Percentiles rank a stretch among this genome's conserved stretches.
Evolutionary conservation across 2,113 vertebrate genomes (phyloP).

Genomic region (Callopanchax toddi): DNA sequence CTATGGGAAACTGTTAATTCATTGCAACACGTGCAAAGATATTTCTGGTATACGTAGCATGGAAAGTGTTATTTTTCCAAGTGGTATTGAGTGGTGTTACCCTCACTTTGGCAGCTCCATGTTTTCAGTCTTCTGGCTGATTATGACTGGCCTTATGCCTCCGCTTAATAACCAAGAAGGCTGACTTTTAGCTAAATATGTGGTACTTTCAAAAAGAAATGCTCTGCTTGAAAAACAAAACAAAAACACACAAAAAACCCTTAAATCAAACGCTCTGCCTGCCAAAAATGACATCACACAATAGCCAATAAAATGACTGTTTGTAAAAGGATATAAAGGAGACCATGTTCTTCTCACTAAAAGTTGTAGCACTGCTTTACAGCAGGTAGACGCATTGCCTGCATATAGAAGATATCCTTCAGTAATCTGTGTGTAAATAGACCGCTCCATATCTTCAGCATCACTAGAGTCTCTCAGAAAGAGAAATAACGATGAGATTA

Average conservation of each 20-base stretch:
- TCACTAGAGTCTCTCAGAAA: neutral
- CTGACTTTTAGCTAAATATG: constrained; percentile 24
- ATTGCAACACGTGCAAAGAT: constrained; percentile 17
- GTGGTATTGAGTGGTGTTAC: constrained; percentile 68
- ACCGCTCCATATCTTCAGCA: neutral
- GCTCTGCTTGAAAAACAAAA: neutral
- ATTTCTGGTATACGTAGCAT: constrained; percentile 29
- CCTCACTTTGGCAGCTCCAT: constrained; percentile 63
- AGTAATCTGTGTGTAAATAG: constrained; percentile 22
- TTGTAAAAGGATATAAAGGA: neutral
- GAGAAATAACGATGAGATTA: constrained; percentile 4
- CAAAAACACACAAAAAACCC: neutral
- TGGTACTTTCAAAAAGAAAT: neutral
- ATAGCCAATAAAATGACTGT: neutral
- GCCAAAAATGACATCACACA: constrained; percentile 1
- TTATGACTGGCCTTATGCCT: constrained; percentile 25
- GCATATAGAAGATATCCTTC: constrained; percentile 7
- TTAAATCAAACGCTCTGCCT: no score
- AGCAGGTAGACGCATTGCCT: neutral
- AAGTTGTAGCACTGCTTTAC: neutral
- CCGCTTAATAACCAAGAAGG: neutral
- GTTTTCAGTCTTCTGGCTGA: constrained; percentile 45
- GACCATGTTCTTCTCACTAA: neutral
- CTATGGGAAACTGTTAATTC: constrained; percentile 24
- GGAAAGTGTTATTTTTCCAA: constrained; percentile 71